phyloP scores from a whole-genome alignment of 2,888 invertebrate genomes.

The Acanthococcus lagerstroemiae region DNA sequence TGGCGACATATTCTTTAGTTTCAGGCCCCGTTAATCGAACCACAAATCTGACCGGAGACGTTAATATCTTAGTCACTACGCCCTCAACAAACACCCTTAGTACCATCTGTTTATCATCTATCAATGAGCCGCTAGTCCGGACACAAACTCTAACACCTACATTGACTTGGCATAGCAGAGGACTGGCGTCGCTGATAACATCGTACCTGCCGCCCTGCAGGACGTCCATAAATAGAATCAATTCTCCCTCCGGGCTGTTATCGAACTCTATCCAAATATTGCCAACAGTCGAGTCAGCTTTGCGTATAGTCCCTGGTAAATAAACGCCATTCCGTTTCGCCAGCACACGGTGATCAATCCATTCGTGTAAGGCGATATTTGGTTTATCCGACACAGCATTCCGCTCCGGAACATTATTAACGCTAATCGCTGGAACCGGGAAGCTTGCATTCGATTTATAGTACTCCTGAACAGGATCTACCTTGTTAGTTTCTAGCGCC shows the following conservation, averaged over 20 bases:
- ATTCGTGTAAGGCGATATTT: constrained; percentile 76
- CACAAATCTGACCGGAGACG: constrained; percentile 57
- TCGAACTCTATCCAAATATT: constrained; percentile 76
- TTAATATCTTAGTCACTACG: constrained; percentile 58
- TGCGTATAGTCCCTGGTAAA: constrained; percentile 78
- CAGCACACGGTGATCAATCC: constrained; percentile 84
- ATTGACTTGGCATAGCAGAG: constrained; percentile 64
- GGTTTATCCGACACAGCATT: constrained; percentile 34
- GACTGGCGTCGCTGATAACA: constrained; percentile 87
- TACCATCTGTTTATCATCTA: constrained; percentile 41
- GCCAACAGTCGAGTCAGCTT: constrained; percentile 47
- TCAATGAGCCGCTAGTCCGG: constrained; percentile 47
- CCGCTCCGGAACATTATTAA: not conserved
- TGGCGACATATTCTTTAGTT: constrained; percentile 56
- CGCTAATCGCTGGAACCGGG: constrained; percentile 5
- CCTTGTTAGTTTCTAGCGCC: not conserved
- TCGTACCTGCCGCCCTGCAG: constrained; percentile 70
- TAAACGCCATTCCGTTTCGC: constrained; percentile 74
- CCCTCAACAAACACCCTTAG: constrained; percentile 77
- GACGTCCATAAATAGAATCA: constrained; percentile 54
- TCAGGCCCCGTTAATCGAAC: constrained; percentile 50
- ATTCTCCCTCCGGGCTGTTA: constrained; percentile 54
- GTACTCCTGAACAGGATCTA: not conserved
- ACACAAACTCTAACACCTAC: constrained; percentile 50
- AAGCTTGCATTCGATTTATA: constrained; percentile 1